These are phyloP conservation scores for Lagenorhynchus albirostris DNA, from an alignment of 2,113 vertebrate species.

Conservation along the genomic window DNA sequence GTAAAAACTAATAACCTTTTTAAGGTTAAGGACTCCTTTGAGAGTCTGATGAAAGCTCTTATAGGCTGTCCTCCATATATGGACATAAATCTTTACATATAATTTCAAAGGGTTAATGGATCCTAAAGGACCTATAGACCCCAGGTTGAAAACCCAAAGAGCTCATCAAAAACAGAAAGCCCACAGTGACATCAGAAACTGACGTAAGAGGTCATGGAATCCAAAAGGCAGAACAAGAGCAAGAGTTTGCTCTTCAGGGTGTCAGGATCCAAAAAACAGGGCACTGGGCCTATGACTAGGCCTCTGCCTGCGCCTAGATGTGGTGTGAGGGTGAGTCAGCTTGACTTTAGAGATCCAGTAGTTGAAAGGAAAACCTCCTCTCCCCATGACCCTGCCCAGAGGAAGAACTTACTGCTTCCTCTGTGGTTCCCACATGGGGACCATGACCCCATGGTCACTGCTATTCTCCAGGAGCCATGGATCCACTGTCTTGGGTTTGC, in stretches of 20 bases:
- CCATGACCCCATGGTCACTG: not conserved
- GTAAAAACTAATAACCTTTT: not conserved
- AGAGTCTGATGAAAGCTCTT: not conserved
- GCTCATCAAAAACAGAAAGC: not conserved
- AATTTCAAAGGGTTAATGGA: not conserved
- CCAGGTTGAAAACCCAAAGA: not conserved
- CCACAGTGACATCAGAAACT: not conserved
- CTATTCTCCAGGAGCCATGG: not conserved
- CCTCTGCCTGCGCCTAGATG: not conserved
- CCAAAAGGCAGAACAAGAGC: not conserved
- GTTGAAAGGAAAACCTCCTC: not conserved
- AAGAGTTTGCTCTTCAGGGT: not conserved
- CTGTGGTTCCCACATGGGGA: not conserved
- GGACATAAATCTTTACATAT: not conserved
- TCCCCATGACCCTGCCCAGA: not conserved
- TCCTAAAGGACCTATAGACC: not conserved
- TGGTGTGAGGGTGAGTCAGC: not conserved
- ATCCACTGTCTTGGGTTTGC: not conserved
- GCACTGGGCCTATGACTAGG: rapidly evolving
- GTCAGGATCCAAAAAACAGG: not conserved
- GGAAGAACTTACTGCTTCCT: not conserved
- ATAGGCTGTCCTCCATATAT: not conserved
- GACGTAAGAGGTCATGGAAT: not conserved
- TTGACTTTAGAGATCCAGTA: not conserved
- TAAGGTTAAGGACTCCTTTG: not conserved